Evolutionary conservation across 92 coral and sea anemone genomes (phyloP).

Genomic region (Micromussa lordhowensis): DNA sequence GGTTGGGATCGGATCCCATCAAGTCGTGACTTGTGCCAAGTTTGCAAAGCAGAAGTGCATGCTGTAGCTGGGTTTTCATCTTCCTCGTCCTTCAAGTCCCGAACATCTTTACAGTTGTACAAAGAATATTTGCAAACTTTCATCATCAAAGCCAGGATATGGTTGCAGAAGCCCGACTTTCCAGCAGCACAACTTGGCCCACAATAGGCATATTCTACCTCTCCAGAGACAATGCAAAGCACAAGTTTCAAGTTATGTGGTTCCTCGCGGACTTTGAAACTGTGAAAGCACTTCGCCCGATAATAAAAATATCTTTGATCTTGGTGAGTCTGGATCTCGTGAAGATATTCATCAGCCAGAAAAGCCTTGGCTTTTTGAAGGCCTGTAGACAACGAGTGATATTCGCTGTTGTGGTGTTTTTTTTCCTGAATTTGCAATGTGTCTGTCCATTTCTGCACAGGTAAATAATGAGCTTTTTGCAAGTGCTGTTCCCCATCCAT

Average conservation of each 20-base stretch:
- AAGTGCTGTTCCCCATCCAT: slow-evolving; percentile 58
- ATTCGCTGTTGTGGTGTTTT: background rate
- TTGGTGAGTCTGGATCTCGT: slow-evolving; percentile 34
- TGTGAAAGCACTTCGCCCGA: slow-evolving; percentile 56
- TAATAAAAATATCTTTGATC: slow-evolving; percentile 57
- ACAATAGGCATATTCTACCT: slow-evolving; percentile 61
- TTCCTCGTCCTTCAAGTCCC: slow-evolving; percentile 50
- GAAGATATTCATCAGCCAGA: slow-evolving; percentile 60
- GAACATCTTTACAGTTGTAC: slow-evolving; percentile 39
- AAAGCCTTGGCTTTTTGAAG: slow-evolving; percentile 62
- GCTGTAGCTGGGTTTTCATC: slow-evolving; percentile 55
- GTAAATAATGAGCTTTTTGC: slow-evolving; percentile 45
- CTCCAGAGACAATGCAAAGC: slow-evolving; percentile 66
- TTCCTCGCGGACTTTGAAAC: slow-evolving; percentile 56
- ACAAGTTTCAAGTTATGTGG: slow-evolving; percentile 64
- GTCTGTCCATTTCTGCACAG: slow-evolving; percentile 48
- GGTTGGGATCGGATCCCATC: slow-evolving; percentile 32
- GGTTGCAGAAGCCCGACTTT: slow-evolving; percentile 54
- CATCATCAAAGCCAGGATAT: slow-evolving; percentile 52
- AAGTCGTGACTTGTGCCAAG: slow-evolving; percentile 49
- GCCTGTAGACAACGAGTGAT: slow-evolving; percentile 51
- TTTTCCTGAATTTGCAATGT: slow-evolving; percentile 51
- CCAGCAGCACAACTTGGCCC: slow-evolving; percentile 70
- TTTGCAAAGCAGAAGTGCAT: slow-evolving; percentile 55
- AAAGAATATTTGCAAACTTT: slow-evolving; percentile 51